Evolutionary conservation across 1,140 invertebrate species (phyloP).

Genomic region (Tetragnatha versicolor): DNA sequence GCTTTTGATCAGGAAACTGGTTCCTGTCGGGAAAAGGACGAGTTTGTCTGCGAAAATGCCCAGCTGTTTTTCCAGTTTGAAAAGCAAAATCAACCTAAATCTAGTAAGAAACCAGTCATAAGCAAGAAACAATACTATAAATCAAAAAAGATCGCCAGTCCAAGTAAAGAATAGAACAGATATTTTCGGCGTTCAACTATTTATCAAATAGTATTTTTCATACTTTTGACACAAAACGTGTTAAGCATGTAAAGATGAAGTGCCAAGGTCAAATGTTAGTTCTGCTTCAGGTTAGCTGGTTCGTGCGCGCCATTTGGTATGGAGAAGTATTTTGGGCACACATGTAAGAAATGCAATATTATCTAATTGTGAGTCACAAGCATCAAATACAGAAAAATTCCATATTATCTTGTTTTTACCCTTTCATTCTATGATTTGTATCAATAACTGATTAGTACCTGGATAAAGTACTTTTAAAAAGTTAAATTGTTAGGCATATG

Average conservation of each 20-base stretch:
- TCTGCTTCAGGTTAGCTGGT: conserved; percentile 5
- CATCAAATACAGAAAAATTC: no score
- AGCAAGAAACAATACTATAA: conserved; percentile 23
- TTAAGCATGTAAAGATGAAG: background rate
- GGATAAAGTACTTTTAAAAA: no score
- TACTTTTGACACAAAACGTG: background rate
- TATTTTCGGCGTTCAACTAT: conserved; percentile 19
- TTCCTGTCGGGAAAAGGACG: conserved; percentile 34
- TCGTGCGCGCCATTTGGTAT: no score
- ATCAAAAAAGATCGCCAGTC: conserved; percentile 13
- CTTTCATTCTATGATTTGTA: no score
- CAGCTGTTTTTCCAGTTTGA: conserved; percentile 42
- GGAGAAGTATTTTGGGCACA: no score
- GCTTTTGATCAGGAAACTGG: conserved; percentile 56
- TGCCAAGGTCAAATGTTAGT: conserved; percentile 26
- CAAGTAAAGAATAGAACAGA: conserved; percentile 33
- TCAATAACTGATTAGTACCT: no score
- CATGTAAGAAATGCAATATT: no score
- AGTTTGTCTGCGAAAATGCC: conserved; percentile 38
- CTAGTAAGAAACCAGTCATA: conserved; percentile 34
- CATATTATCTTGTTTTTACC: no score
- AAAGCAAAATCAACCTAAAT: conserved; percentile 42
- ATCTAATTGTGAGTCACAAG: no score
- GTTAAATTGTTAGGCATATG: no score
- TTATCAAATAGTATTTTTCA: conserved; percentile 17